These are phyloP conservation scores for Clangula hyemalis DNA, from an alignment of 2,797 vertebrate genomes.

Conservation along the genomic window DNA sequence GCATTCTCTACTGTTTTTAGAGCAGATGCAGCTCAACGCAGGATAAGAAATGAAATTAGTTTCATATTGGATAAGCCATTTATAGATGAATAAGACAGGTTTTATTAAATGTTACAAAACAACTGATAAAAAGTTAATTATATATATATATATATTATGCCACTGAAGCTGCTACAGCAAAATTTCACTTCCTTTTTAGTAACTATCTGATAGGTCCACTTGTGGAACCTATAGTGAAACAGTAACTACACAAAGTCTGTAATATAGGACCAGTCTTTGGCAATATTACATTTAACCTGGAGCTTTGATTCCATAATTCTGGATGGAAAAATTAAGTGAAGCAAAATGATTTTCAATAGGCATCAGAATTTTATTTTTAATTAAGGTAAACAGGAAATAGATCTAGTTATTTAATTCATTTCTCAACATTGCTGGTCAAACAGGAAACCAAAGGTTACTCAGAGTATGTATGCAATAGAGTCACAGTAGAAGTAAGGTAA, in stretches of 20 bases:
- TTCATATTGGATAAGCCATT: neutral
- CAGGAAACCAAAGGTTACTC: neutral
- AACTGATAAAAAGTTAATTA: neutral
- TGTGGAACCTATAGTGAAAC: neutral
- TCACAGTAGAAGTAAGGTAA: neutral
- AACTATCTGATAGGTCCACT: neutral
- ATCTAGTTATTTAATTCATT: neutral
- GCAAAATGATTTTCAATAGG: neutral
- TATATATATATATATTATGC: neutral
- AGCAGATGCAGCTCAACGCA: neutral
- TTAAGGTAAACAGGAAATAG: neutral
- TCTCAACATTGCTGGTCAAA: neutral
- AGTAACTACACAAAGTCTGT: neutral
- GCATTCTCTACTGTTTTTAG: neutral
- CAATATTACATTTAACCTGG: neutral
- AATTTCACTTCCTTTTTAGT: neutral
- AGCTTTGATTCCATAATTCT: neutral
- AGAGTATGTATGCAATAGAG: neutral
- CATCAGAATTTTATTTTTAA: neutral
- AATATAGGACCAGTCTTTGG: neutral
- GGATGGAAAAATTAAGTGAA: neutral
- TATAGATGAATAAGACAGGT: neutral
- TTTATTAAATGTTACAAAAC: conserved; percentile 13
- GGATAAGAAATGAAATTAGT: conserved; percentile 34
- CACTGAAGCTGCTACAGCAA: neutral